Evolutionary conservation across 2,113 vertebrate genomes (phyloP).

Genomic region (Etia nguti): DNA sequence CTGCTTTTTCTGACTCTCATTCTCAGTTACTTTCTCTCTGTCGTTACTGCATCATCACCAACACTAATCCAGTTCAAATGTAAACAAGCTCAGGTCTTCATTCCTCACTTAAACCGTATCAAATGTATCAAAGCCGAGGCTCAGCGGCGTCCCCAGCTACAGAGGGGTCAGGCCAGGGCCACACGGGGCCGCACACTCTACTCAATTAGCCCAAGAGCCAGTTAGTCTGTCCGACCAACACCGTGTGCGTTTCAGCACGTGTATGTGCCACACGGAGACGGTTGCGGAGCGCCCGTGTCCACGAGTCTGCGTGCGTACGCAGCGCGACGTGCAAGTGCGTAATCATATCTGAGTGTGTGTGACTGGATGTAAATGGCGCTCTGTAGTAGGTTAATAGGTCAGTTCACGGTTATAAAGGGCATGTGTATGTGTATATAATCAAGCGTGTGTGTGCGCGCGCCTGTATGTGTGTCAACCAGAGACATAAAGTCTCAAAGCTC

Average conservation of each 20-base stretch:
- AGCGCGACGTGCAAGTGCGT: constrained; percentile 9
- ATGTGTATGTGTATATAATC: constrained; percentile 49
- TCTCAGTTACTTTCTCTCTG: background rate
- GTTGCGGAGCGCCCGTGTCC: background rate
- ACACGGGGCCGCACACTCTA: constrained; percentile 75
- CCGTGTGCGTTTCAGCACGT: constrained; percentile 19
- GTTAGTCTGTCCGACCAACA: constrained; percentile 72
- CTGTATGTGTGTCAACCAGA: constrained; percentile 38
- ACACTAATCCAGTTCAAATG: constrained; percentile 80
- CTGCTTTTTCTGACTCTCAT: constrained; percentile 5
- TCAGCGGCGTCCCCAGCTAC: constrained; percentile 78
- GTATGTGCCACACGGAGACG: constrained; percentile 7
- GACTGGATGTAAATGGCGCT: constrained; percentile 58
- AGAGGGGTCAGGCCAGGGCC: constrained; percentile 78
- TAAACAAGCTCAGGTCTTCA: constrained; percentile 81
- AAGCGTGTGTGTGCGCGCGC: background rate
- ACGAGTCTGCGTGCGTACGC: background rate
- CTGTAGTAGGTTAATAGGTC: constrained; percentile 71
- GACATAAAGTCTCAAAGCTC: constrained; percentile 58
- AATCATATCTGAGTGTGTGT: constrained; percentile 58
- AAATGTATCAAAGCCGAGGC: constrained; percentile 88
- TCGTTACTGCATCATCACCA: constrained; percentile 66
- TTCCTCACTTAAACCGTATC: constrained; percentile 86
- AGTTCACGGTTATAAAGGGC: constrained; percentile 55
- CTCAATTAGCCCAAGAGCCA: constrained; percentile 76